These are phyloP conservation scores for Lophotis ruficrista DNA, from an alignment of 2,113 vertebrate genomes.

Conservation along the genomic window DNA sequence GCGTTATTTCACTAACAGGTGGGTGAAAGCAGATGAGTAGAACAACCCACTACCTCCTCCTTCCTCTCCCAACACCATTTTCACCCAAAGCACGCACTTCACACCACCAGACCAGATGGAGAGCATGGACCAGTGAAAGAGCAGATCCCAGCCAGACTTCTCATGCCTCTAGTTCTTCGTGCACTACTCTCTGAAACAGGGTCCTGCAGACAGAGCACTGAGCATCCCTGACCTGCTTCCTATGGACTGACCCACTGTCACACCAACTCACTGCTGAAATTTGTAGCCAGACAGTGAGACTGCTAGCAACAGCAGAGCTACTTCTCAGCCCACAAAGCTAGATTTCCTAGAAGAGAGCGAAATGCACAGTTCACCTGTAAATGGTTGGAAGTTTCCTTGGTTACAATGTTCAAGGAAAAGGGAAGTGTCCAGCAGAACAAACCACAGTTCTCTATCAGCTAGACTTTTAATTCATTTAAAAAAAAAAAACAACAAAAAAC, in stretches of 20 bases:
- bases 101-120: neutral
- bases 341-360: neutral
- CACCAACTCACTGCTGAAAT: neutral
- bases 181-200: neutral
- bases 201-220: neutral
- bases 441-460: neutral
- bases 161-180: neutral
- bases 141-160: neutral
- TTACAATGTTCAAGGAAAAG: neutral
- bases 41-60: neutral
- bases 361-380: neutral
- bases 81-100: neutral
- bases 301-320: neutral
- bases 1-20: neutral
- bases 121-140: neutral
- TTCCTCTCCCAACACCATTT: neutral
- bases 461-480: neutral
- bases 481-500: neutral
- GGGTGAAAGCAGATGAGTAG: neutral
- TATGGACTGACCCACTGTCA: neutral
- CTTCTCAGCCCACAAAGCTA: neutral
- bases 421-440: neutral
- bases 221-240: neutral
- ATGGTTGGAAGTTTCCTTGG: accelerated
- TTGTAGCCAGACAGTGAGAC: neutral